Evolutionary conservation across 2,113 vertebrate species (phyloP).

Genomic region (Spilogale gracilis): DNA sequence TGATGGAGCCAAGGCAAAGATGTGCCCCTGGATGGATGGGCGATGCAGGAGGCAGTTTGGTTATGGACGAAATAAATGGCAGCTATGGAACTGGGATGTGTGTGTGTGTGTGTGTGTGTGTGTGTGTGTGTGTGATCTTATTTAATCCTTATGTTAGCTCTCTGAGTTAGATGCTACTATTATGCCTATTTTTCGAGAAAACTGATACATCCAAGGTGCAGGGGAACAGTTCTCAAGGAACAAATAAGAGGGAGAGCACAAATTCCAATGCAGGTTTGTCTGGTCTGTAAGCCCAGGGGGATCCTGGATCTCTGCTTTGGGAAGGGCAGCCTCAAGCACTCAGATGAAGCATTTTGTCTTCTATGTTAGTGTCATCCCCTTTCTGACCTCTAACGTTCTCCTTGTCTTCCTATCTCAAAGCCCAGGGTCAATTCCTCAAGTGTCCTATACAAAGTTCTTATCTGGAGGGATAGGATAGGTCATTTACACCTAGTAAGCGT

Average conservation of each 20-base stretch:
- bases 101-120: too few relatives aligned
- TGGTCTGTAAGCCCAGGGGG: not conserved
- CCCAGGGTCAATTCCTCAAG: not conserved
- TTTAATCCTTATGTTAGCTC: not conserved
- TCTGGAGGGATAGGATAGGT: not conserved
- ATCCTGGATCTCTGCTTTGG: not conserved
- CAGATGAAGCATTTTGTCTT: not conserved
- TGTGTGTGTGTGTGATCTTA: not conserved
- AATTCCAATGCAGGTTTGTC: not conserved
- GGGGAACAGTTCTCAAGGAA: not conserved
- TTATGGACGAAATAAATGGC: not conserved
- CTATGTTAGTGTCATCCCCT: accelerated
- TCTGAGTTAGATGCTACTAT: not conserved
- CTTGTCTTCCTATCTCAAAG: not conserved
- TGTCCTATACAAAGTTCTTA: not conserved
- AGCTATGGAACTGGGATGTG: not conserved
- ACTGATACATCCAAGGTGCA: not conserved
- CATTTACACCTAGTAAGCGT: not conserved
- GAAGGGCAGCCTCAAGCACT: too few relatives aligned
- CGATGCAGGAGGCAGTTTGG: not conserved
- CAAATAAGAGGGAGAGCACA: not conserved
- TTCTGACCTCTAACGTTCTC: not conserved
- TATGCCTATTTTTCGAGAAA: not conserved
- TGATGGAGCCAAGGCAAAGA: not conserved
- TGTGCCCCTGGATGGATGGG: accelerated